Conservation (phyloP, 2,113 vertebrate species). For the Nycticorax nycticorax region DNA sequence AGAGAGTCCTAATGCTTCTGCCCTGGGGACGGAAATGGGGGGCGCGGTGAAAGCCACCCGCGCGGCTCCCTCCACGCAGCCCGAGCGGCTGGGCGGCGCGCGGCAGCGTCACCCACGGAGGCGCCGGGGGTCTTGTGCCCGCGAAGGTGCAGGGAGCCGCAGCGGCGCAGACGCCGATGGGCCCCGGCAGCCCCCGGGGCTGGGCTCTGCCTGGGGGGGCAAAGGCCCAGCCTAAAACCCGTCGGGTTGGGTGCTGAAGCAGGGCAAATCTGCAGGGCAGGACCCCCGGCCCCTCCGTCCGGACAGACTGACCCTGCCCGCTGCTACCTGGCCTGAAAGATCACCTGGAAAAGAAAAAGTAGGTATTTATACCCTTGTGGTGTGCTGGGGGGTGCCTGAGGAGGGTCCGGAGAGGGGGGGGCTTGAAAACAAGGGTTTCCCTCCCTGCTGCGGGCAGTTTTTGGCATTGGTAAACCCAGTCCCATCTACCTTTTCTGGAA, state of each 20-base stretch:
- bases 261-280: not conserved
- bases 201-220: not conserved
- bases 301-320: not conserved
- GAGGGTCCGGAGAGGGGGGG: not conserved
- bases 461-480: not conserved
- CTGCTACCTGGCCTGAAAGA: not conserved
- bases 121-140: not conserved
- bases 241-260: rapidly evolving
- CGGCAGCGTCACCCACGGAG: rapidly evolving
- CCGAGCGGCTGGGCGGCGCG: not conserved
- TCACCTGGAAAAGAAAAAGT: constrained; percentile 40
- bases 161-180: rapidly evolving
- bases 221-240: not conserved
- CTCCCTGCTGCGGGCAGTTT: not conserved
- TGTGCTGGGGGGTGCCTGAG: not conserved
- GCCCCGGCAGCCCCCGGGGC: not conserved
- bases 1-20: constrained; percentile 50
- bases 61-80: not conserved
- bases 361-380: constrained; percentile 12
- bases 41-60: not conserved
- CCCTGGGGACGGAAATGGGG: constrained; percentile 20
- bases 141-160: rapidly evolving
- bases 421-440: not conserved
- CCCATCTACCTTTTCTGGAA: not conserved
- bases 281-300: not conserved